Percentiles rank a stretch among this genome's conserved stretches.
Conservation (phyloP, 2,888 invertebrate genomes). For the Unio delphinus region DNA sequence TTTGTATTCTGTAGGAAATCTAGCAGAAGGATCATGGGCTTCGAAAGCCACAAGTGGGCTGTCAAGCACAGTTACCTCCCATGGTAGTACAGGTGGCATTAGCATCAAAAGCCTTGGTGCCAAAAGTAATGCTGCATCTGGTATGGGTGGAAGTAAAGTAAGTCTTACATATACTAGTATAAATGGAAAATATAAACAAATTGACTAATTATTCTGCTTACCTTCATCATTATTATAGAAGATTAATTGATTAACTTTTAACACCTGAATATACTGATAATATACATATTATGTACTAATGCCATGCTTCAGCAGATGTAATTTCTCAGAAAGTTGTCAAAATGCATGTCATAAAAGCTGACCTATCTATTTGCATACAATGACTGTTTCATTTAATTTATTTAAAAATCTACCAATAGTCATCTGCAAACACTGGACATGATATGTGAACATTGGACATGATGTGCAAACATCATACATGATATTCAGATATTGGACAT, state of each 20-base stretch:
- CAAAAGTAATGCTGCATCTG: conserved; percentile 27
- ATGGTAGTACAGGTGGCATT: conserved; percentile 40
- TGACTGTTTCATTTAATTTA: too few species aligned
- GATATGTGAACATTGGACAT: too few species aligned
- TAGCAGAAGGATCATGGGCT: conserved; percentile 42
- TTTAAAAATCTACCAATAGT: too few species aligned
- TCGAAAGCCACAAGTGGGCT: conserved; percentile 18
- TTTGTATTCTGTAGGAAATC: conserved; percentile 57
- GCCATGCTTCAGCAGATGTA: too few species aligned
- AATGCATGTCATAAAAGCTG: too few species aligned
- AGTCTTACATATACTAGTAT: conserved; percentile 8
- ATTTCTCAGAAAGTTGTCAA: too few species aligned
- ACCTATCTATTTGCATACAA: too few species aligned
- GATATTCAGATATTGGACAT: too few species aligned
- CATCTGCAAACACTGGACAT: too few species aligned
- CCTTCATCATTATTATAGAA: background rate
- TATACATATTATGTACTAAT: too few species aligned
- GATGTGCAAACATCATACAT: too few species aligned
- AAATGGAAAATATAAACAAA: background rate
- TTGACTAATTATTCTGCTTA: background rate
- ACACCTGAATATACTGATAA: too few species aligned
- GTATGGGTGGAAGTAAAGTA: conserved; percentile 60
- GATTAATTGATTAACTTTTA: background rate
- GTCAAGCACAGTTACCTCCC: conserved; percentile 45
- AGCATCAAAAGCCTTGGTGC: conserved; percentile 36